phyloP scores from a whole-genome alignment of 2,113 vertebrate species.

The Heliornis fulica region DNA sequence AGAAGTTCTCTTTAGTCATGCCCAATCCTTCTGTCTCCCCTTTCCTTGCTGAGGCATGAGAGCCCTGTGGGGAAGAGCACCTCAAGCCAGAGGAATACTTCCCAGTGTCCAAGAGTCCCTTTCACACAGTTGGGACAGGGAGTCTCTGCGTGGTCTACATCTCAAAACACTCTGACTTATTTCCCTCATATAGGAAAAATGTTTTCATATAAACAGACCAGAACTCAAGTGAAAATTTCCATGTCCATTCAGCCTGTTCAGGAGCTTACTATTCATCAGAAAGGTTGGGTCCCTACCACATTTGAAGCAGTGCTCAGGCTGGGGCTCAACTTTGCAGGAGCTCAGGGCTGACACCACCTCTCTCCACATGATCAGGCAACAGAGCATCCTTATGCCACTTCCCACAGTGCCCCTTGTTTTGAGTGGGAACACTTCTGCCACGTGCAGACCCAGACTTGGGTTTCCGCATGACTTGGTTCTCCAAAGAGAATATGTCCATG shows the following conservation, averaged over 20 bases:
- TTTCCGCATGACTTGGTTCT: not conserved
- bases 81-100: not conserved
- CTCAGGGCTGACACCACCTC: not conserved
- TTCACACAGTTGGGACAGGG: not conserved
- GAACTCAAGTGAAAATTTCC: not conserved
- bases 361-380: fast-evolving
- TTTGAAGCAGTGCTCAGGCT: too few relatives aligned
- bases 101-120: fast-evolving
- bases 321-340: not conserved
- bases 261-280: not conserved
- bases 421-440: not conserved
- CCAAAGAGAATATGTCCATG: not conserved
- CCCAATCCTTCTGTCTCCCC: not conserved
- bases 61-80: not conserved
- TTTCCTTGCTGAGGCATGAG: not conserved
- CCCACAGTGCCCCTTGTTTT: not conserved
- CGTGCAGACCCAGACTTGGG: not conserved
- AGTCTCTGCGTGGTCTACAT: not conserved
- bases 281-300: not conserved
- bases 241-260: not conserved
- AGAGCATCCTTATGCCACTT: not conserved
- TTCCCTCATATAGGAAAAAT: not conserved
- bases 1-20: not conserved
- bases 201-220: not conserved
- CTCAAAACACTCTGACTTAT: not conserved